Percentiles rank a stretch among this genome's conserved stretches.
These are phyloP conservation scores for Mystacides longicornis DNA, from an alignment of 2,888 invertebrate genomes.

Conservation along the genomic window DNA sequence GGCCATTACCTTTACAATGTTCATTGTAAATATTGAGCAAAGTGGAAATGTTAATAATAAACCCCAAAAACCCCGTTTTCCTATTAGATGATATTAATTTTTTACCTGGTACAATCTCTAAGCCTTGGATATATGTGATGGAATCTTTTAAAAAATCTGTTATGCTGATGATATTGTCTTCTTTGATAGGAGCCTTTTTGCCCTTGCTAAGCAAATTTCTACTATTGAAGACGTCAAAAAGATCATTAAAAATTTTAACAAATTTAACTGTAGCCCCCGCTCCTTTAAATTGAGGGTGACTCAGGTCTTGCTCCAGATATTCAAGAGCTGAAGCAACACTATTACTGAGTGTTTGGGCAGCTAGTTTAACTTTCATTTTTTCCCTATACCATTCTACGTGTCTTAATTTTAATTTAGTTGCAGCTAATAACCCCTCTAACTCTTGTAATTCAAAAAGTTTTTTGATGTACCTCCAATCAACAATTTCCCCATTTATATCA, in stretches of 20 bases:
- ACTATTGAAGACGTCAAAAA: not conserved
- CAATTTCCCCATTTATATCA: not conserved
- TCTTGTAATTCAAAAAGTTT: not conserved
- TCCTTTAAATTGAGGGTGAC: not conserved
- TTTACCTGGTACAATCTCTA: too few relatives aligned
- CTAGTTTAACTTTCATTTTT: constrained; percentile 1
- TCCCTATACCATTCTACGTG: not conserved
- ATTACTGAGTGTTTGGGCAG: constrained; percentile 1
- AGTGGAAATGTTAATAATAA: too few relatives aligned
- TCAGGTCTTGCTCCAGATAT: not conserved
- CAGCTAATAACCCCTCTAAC: not conserved
- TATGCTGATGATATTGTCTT: too few relatives aligned
- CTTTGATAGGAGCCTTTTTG: not conserved
- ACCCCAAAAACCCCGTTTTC: too few relatives aligned
- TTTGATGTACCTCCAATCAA: not conserved
- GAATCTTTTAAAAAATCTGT: too few relatives aligned
- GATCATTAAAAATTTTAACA: not conserved
- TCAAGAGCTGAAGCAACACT: not conserved
- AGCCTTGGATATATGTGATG: too few relatives aligned
- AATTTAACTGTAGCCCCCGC: not conserved
- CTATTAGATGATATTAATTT: too few relatives aligned
- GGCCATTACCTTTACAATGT: too few relatives aligned
- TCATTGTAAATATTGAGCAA: too few relatives aligned
- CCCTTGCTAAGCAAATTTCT: not conserved
- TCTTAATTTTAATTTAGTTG: not conserved